These are phyloP conservation scores for Anolis sagrei DNA, from an alignment of 2,113 vertebrate species.

Conservation along the genomic window DNA sequence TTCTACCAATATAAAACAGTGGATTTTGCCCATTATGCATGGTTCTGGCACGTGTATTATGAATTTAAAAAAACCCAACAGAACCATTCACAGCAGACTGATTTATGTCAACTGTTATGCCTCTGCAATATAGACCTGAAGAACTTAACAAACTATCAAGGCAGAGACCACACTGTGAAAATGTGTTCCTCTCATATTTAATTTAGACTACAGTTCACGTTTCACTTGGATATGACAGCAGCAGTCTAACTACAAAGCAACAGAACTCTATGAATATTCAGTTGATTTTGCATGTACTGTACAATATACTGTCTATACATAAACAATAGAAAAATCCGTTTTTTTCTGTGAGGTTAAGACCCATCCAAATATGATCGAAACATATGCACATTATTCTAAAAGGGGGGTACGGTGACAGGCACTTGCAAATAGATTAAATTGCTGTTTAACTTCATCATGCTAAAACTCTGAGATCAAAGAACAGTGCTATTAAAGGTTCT, in stretches of 20 bases:
- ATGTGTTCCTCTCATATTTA: slow-evolving; percentile 65
- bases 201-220: slow-evolving; percentile 74
- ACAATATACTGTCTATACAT: slow-evolving; percentile 69
- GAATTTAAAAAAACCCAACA: slow-evolving; percentile 8
- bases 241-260: slow-evolving; percentile 74
- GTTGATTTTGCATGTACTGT: slow-evolving; percentile 74
- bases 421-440: slow-evolving; percentile 68
- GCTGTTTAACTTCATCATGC: slow-evolving; percentile 52
- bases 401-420: slow-evolving; percentile 49
- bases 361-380: slow-evolving; percentile 63
- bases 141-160: slow-evolving; percentile 53
- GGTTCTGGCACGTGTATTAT: not conserved
- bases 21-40: not conserved
- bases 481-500: slow-evolving; percentile 38
- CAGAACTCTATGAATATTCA: slow-evolving; percentile 84
- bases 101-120: slow-evolving; percentile 53
- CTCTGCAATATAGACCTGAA: slow-evolving; percentile 46
- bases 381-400: slow-evolving; percentile 68
- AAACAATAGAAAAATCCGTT: slow-evolving; percentile 73
- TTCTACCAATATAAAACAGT: not conserved
- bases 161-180: slow-evolving; percentile 65
- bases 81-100: slow-evolving; percentile 46
- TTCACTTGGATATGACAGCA: slow-evolving; percentile 73
- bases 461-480: slow-evolving; percentile 14
- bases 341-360: slow-evolving; percentile 69